These are phyloP conservation scores for Colletes collaris DNA, from an alignment of 2,888 invertebrate species.

Conservation along the genomic window DNA sequence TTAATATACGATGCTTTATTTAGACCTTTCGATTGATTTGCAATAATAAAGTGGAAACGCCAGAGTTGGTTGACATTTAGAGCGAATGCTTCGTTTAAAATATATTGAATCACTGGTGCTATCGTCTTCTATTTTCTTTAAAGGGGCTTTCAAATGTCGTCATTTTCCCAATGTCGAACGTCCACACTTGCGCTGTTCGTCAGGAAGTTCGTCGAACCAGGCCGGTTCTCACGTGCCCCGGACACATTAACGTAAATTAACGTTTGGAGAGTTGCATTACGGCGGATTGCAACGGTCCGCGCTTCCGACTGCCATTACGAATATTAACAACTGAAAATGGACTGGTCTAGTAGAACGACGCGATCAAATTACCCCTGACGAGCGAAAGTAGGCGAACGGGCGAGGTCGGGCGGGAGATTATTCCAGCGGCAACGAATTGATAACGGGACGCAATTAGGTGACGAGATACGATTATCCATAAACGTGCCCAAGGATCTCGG, in stretches of 20 bases:
- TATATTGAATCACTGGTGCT: too few relatives aligned
- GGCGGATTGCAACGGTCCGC: conserved; percentile 29
- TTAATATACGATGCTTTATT: too few relatives aligned
- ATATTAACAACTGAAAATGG: conserved; percentile 57
- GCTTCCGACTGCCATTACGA: conserved; percentile 45
- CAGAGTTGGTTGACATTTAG: too few relatives aligned
- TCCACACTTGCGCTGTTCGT: not conserved
- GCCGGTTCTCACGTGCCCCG: conserved; percentile 38
- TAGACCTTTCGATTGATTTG: too few relatives aligned
- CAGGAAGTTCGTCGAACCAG: conserved; percentile 6
- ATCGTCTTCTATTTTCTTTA: too few relatives aligned
- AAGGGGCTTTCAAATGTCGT: too few relatives aligned
- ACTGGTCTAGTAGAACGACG: conserved; percentile 43
- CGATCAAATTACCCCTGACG: conserved; percentile 55
- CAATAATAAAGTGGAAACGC: too few relatives aligned
- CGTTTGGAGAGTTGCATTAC: conserved; percentile 51
- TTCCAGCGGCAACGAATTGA: conserved; percentile 24
- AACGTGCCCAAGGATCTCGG: conserved; percentile 17
- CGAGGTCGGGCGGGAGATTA: conserved; percentile 13
- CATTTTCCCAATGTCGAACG: too few relatives aligned
- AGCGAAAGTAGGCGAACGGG: conserved; percentile 43
- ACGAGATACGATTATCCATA: conserved; percentile 43
- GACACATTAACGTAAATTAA: conserved; percentile 49
- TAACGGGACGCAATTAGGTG: conserved; percentile 42
- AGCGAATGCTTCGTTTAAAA: too few relatives aligned